Percentiles rank a stretch among this genome's conserved stretches.
These are phyloP conservation scores for Osmerus mordax DNA, from an alignment of 2,113 vertebrate genomes.

Conservation along the genomic window DNA sequence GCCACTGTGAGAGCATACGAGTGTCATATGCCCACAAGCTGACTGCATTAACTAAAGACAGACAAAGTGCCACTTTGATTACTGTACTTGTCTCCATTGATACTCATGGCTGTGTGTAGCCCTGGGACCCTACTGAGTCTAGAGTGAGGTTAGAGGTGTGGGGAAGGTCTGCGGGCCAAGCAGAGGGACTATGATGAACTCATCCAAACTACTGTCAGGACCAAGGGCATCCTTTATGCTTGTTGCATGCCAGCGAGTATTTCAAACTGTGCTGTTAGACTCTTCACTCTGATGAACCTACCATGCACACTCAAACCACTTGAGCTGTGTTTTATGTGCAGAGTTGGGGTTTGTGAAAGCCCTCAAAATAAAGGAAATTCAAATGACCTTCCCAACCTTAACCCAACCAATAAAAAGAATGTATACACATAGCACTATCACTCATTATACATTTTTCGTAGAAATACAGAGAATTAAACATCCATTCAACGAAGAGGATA, in stretches of 20 bases:
- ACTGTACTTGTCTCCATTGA: constrained; percentile 58
- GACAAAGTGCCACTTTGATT: constrained; percentile 58
- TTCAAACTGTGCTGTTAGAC: not conserved
- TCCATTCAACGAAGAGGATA: too few relatives aligned
- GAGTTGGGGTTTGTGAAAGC: not conserved
- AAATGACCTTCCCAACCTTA: too few relatives aligned
- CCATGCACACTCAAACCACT: not conserved
- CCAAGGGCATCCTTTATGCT: constrained; percentile 23
- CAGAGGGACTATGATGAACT: constrained; percentile 52
- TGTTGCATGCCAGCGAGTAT: constrained; percentile 19
- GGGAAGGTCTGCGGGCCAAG: constrained; percentile 38
- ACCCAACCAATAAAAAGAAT: too few relatives aligned
- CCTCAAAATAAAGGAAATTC: too few relatives aligned
- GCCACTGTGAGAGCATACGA: constrained; percentile 42
- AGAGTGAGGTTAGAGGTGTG: constrained; percentile 35
- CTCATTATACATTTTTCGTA: too few relatives aligned
- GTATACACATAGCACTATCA: too few relatives aligned
- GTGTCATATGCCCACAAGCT: constrained; percentile 60
- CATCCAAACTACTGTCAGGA: constrained; percentile 43
- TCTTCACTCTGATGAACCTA: not conserved
- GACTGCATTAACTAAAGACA: constrained; percentile 51
- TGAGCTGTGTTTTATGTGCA: not conserved
- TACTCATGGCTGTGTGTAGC: constrained; percentile 54
- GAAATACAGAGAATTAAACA: too few relatives aligned
- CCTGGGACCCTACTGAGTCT: constrained; percentile 31